Conservation (phyloP, 2,113 vertebrate genomes). For the Cervus canadensis region DNA sequence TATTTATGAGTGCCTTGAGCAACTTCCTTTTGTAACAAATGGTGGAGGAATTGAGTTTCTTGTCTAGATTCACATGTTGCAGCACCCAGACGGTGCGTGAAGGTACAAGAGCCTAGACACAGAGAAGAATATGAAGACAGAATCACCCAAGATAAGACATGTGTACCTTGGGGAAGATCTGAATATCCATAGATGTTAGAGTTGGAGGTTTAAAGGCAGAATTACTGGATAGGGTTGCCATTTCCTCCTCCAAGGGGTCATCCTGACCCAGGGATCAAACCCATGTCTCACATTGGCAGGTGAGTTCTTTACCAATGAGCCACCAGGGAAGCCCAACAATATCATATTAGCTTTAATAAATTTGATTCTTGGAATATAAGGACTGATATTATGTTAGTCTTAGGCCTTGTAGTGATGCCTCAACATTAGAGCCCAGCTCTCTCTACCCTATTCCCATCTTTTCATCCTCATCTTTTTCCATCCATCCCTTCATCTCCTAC, state of each 20-base stretch:
- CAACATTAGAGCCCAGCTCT: not conserved
- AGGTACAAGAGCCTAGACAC: not conserved
- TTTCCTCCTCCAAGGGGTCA: not conserved
- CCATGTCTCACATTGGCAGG: not conserved
- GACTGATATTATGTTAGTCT: not conserved
- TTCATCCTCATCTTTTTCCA: not conserved
- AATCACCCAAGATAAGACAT: not conserved
- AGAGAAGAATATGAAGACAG: not conserved
- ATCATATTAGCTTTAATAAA: not conserved
- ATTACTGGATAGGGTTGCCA: not conserved
- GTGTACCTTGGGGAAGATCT: not conserved
- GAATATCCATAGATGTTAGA: not conserved
- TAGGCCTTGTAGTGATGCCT: not conserved
- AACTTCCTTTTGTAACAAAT: not conserved
- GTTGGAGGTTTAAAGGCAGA: not conserved
- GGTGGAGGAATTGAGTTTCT: not conserved
- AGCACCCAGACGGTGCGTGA: not conserved
- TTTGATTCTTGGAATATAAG: not conserved
- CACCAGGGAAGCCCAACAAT: not conserved
- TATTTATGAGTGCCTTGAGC: not conserved
- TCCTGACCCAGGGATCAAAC: not conserved
- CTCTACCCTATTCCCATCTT: not conserved
- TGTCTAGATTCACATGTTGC: not conserved
- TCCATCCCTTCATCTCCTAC: not conserved
- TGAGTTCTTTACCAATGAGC: not conserved